Evolutionary conservation across 2,888 invertebrate species (phyloP), one percentile per base, ranked within the genome.

Genomic region (Leistus spinibarbis): DNA sequence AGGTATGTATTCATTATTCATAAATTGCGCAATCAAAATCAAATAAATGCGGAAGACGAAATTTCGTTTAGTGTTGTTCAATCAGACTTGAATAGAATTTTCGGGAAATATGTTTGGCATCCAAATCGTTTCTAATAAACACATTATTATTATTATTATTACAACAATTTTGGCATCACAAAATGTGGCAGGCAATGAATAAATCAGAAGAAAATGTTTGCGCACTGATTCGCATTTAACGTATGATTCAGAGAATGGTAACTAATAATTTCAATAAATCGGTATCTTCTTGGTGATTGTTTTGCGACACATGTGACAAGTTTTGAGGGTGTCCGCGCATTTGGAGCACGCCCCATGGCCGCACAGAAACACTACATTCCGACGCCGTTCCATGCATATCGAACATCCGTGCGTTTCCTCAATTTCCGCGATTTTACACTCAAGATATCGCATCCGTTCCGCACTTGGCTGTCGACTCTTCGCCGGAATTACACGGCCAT

Each of bases 241-340:
- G n/a, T n/a, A n/a, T n/a, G n/a, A n/a, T n/a, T n/a, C n/a, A n/a
- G n/a, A n/a, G n/a, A n/a, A n/a, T n/a, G n/a, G n/a, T 40, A 40
- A 7, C 13, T 13, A 40, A 27, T 56, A 16, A 16, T 3, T 60
- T 60, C 82, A 86, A 82, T 86, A 86, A 79, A 86, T 84, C 74
- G 86, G 86, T 80, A 94, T 94, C 83, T 92, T 93, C 83, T 91
- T 91, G 69, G 91, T 90, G 80, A 94, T 93, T 13, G 91, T 89
- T 84, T 92, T 91, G 62, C 93, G 88, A 86, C 93, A 94, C 94
- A 96, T 95, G 86, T 95, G 95, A 86, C 95, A 96, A 19, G 91
- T 93, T 81, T 91, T 91, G 53, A 96, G 86, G 0, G 95, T 93
- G 77, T 92, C 91, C 0, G 95, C 93, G 83, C 96, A 96, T 79